phyloP scores from a whole-genome alignment of 2,113 vertebrate species.

The Andinoacara biseriatus region DNA sequence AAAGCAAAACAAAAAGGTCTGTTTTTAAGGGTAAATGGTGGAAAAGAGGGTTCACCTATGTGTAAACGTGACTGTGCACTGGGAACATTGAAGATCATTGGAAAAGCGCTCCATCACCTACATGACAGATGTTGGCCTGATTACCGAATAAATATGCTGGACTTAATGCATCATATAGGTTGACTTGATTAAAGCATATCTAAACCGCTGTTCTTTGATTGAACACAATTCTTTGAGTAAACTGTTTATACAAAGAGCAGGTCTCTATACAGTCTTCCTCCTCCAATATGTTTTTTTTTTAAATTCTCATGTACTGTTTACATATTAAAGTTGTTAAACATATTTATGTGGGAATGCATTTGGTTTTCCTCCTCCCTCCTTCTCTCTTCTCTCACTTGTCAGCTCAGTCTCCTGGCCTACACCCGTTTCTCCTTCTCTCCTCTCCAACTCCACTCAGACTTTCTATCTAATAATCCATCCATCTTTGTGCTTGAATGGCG shows the following conservation, averaged over 20 bases:
- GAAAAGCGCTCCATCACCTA: neutral
- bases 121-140: neutral
- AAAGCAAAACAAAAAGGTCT: too few species aligned
- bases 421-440: slow-evolving; percentile 2
- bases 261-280: neutral
- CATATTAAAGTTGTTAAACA: neutral
- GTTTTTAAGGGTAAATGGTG: neutral
- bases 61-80: neutral
- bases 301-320: neutral
- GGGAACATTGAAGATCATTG: neutral
- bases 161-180: neutral
- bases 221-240: neutral
- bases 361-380: neutral
- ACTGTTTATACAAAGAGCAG: neutral
- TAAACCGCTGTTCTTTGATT: neutral
- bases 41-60: neutral
- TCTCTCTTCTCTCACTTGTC: neutral
- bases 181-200: neutral
- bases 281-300: neutral
- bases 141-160: neutral
- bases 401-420: neutral
- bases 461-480: slow-evolving; percentile 72
- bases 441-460: slow-evolving; percentile 35
- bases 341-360: neutral
- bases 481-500: slow-evolving; percentile 64